Percentiles rank a stretch among this genome's conserved stretches.
These are phyloP conservation scores for Tortricodes alternella DNA, from an alignment of 2,888 invertebrate species.

Conservation along the genomic window DNA sequence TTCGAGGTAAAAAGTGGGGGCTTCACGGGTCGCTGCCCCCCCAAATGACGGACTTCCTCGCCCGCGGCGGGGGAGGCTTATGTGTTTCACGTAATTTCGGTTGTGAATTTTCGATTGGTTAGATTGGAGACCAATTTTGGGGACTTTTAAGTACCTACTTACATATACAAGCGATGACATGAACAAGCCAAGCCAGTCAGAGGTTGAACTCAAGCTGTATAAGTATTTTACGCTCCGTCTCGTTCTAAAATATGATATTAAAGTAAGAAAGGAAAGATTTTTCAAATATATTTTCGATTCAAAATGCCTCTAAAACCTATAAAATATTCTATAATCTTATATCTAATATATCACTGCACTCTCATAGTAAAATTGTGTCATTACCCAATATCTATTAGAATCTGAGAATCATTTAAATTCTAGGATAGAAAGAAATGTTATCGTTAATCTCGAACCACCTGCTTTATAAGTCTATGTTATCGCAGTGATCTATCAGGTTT, in stretches of 20 bases:
- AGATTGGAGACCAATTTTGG: constrained; percentile 43
- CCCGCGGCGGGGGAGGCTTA: constrained; percentile 65
- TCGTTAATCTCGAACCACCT: constrained; percentile 27
- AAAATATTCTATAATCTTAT: too few relatives aligned
- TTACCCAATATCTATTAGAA: constrained; percentile 19
- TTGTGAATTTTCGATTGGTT: constrained; percentile 56
- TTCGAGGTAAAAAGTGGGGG: constrained; percentile 73
- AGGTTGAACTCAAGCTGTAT: too few relatives aligned
- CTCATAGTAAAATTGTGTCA: constrained; percentile 9
- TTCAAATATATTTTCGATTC: too few relatives aligned
- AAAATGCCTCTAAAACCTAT: too few relatives aligned
- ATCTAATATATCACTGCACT: not conserved
- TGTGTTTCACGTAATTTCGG: constrained; percentile 50
- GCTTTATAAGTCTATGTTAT: constrained; percentile 17
- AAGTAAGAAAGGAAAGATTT: too few relatives aligned
- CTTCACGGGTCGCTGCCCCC: constrained; percentile 78
- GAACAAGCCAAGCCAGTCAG: too few relatives aligned
- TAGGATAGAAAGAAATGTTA: constrained; percentile 26
- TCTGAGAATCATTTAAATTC: constrained; percentile 22
- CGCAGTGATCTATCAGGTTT: constrained; percentile 38
- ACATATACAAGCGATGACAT: constrained; percentile 10
- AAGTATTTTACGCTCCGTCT: too few relatives aligned
- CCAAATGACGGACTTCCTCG: constrained; percentile 78
- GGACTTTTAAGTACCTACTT: constrained; percentile 34
- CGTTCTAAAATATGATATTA: too few relatives aligned